Percentiles rank a stretch among this genome's conserved stretches.
These are phyloP conservation scores for Calliphora vicina DNA, from an alignment of 1,140 invertebrate genomes.

Conservation along the genomic window DNA sequence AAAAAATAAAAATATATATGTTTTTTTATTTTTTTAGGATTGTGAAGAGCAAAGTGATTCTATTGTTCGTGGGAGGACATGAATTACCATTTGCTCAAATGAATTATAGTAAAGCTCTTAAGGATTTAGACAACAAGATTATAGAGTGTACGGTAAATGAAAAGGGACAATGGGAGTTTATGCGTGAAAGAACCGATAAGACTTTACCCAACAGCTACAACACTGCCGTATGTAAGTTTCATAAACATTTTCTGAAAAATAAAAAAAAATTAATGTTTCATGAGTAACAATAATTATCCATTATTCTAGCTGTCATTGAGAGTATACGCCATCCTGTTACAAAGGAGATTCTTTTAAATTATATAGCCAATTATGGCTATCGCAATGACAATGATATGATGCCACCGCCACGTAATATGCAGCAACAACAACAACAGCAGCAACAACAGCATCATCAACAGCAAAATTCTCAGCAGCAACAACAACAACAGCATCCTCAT, in stretches of 20 bases:
- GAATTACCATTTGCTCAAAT: conserved; percentile 74
- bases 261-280: too few relatives aligned
- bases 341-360: conserved; percentile 78
- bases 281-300: too few relatives aligned
- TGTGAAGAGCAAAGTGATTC: conserved; percentile 76
- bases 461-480: conserved; percentile 27
- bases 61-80: conserved; percentile 81
- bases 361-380: conserved; percentile 73
- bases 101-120: conserved; percentile 79
- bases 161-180: conserved; percentile 86
- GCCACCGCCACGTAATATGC: conserved; percentile 67
- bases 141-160: conserved; percentile 89
- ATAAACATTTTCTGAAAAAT: too few relatives aligned
- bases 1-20: too few relatives aligned
- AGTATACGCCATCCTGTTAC: conserved; percentile 83
- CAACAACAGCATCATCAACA: conserved; percentile 20
- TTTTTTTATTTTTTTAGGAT: conserved; percentile 68
- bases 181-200: conserved; percentile 97
- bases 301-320: conserved; percentile 71
- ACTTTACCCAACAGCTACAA: conserved; percentile 90
- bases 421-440: conserved; percentile 19
- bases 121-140: conserved; percentile 89
- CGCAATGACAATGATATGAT: conserved; percentile 71
- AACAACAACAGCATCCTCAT: conserved; percentile 8
- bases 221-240: conserved; percentile 79